Evolutionary conservation across 2,797 vertebrate species (phyloP).

Genomic region (Orientallactaga sibirica): DNA sequence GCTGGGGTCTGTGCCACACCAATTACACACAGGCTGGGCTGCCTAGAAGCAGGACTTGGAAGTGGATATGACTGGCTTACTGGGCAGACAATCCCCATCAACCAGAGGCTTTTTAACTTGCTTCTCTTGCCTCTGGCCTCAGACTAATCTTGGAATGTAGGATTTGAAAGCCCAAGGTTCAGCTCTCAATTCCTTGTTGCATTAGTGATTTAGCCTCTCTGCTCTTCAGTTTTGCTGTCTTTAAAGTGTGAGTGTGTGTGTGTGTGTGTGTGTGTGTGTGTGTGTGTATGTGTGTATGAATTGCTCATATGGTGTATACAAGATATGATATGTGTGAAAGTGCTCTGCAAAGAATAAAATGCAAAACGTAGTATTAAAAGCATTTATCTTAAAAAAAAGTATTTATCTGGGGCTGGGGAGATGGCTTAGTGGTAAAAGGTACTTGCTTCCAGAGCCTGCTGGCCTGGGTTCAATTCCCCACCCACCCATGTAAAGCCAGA

Average conservation of each 20-base stretch:
- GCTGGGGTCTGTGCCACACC: slow-evolving; percentile 27
- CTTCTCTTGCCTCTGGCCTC: not conserved
- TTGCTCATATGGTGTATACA: not conserved
- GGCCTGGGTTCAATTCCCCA: too few relatives aligned
- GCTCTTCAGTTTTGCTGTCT: slow-evolving; percentile 4
- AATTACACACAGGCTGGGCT: not conserved
- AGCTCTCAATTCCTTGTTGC: not conserved
- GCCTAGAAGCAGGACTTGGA: slow-evolving; percentile 6
- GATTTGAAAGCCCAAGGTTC: not conserved
- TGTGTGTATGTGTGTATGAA: too few relatives aligned
- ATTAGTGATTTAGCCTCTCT: not conserved
- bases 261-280: not conserved
- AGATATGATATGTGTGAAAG: not conserved
- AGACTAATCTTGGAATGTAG: not conserved
- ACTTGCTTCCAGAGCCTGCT: too few relatives aligned
- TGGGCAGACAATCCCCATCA: not conserved
- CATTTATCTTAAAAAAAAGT: not conserved
- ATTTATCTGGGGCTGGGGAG: too few relatives aligned
- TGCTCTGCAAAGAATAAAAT: not conserved
- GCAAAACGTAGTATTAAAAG: not conserved
- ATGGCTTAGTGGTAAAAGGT: too few relatives aligned
- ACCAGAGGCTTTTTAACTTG: not conserved
- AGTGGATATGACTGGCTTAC: not conserved
- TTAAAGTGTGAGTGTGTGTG: not conserved
- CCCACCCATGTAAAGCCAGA: too few relatives aligned